Conservation (phyloP, 2,888 invertebrate species). For the Pimpla rufipes region DNA sequence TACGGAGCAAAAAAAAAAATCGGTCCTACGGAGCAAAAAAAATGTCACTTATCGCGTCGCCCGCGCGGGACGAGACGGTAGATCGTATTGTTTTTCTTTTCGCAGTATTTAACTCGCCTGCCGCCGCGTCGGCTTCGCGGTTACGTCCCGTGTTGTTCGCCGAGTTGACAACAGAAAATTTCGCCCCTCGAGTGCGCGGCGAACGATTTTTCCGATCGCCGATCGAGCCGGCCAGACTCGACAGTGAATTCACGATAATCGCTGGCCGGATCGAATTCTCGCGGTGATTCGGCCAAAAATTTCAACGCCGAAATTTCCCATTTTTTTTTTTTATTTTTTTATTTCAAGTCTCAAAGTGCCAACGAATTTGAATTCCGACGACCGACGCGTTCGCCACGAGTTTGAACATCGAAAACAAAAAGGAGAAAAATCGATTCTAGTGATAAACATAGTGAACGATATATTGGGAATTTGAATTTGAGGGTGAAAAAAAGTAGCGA, state of each 20-base stretch:
- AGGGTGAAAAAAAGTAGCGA: neutral
- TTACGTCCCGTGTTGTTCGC: conserved; percentile 38
- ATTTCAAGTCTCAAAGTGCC: too few relatives aligned
- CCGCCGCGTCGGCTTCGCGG: conserved; percentile 3
- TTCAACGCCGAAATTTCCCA: too few relatives aligned
- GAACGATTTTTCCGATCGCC: too few relatives aligned
- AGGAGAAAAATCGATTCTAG: too few relatives aligned
- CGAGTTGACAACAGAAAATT: neutral
- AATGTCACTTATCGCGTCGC: conserved; percentile 25
- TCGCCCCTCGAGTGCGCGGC: too few relatives aligned
- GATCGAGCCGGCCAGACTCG: neutral
- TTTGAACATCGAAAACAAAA: too few relatives aligned
- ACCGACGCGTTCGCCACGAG: too few relatives aligned
- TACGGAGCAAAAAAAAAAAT: conserved; percentile 5
- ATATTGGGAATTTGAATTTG: neutral
- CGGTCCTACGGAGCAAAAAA: neutral
- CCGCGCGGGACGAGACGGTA: neutral
- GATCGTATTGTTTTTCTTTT: conserved; percentile 52
- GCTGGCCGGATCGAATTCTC: neutral
- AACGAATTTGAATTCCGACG: too few relatives aligned
- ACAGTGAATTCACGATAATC: neutral
- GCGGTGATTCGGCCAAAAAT: too few relatives aligned
- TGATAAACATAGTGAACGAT: neutral
- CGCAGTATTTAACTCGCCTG: conserved; percentile 5
- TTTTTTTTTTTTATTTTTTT: too few relatives aligned